Evolutionary conservation across 23 tunicate genomes (phyloP), one percentile per base, ranked within the genome.

Genomic region (Styela plicata): DNA sequence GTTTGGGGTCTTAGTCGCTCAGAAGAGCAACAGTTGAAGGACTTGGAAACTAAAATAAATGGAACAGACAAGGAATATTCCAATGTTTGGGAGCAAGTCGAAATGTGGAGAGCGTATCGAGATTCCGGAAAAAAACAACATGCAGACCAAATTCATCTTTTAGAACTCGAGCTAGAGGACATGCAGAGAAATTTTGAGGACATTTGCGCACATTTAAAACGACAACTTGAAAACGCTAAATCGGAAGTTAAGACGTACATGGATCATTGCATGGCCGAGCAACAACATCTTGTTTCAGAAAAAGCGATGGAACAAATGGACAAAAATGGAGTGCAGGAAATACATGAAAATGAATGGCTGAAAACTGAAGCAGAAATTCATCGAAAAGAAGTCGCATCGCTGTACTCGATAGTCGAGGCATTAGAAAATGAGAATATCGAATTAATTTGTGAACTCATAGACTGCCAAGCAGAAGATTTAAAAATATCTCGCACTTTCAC

Each of bases 261-360:
- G 82, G 97, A 91, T 37, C 64, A 84, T 29, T 84, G 97, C 64
- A 91, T 91, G 91, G 83, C 85, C 18, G 97, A 91, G 65, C 97
- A 91, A 68, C 79, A 91, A 63, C 80, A 79, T 52, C 74, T 86
- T 3, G 97, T 91, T 2, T 87, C 97, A 0, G 97, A 91, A 80
- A 86, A 87, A 73, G 97, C 97, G 0, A 87, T 91, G 89, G 80
- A 64, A 69, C 82, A 79, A 25, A 71, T 91, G 29, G 97, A 91
- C 36, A 52, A 85, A 10, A 67, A 64, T 24, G 85, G 91, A 66
- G 91, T 91, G 0, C 97, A 91, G 73, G 97, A 91, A 79, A 88
- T 91, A 2, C 97, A 91, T 68, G 97, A 91, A 79, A 91, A 91
- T 61, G 89, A 91, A 35, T 91, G 97, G 97, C 97, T 91, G 29